phyloP scores from a whole-genome alignment of 2,888 invertebrate genomes.

The Stenolophus ochropezus region DNA sequence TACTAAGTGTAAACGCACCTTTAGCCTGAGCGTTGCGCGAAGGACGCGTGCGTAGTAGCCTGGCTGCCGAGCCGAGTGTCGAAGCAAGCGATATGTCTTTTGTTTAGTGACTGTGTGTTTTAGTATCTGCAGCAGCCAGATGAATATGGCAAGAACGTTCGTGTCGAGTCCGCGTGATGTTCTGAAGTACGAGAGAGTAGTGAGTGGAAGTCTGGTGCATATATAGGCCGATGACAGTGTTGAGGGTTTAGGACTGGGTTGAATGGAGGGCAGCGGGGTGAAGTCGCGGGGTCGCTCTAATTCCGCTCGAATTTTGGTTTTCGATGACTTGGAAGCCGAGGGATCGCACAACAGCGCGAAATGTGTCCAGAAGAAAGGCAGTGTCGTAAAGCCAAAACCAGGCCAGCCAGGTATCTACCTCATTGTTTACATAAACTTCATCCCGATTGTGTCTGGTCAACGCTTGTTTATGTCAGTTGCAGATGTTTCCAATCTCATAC shows the following conservation, averaged over 20 bases:
- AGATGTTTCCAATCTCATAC: constrained; percentile 84
- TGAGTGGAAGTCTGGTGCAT: constrained; percentile 2
- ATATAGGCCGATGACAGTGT: constrained; percentile 50
- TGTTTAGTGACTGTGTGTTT: constrained; percentile 50
- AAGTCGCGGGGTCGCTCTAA: constrained; percentile 73
- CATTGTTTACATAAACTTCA: constrained; percentile 25
- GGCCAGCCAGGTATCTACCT: constrained; percentile 65
- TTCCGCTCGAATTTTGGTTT: constrained; percentile 85
- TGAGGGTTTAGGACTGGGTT: constrained; percentile 53
- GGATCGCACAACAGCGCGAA: constrained; percentile 66
- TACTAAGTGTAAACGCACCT: too few relatives aligned
- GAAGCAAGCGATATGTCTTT: constrained; percentile 32
- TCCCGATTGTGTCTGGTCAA: background rate
- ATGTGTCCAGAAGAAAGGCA: constrained; percentile 64
- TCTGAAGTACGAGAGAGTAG: constrained; percentile 10
- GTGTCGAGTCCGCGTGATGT: constrained; percentile 26
- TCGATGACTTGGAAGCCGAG: constrained; percentile 83
- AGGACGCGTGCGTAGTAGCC: constrained; percentile 32
- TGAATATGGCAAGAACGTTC: constrained; percentile 53
- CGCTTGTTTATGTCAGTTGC: constrained; percentile 50
- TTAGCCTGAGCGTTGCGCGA: background rate
- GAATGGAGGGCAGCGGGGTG: constrained; percentile 66
- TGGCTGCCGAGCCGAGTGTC: background rate
- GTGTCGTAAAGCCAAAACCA: constrained; percentile 63
- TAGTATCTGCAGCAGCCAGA: constrained; percentile 1